These are phyloP conservation scores for Triops longicaudatus DNA, from an alignment of 1,140 invertebrate species.

Conservation along the genomic window DNA sequence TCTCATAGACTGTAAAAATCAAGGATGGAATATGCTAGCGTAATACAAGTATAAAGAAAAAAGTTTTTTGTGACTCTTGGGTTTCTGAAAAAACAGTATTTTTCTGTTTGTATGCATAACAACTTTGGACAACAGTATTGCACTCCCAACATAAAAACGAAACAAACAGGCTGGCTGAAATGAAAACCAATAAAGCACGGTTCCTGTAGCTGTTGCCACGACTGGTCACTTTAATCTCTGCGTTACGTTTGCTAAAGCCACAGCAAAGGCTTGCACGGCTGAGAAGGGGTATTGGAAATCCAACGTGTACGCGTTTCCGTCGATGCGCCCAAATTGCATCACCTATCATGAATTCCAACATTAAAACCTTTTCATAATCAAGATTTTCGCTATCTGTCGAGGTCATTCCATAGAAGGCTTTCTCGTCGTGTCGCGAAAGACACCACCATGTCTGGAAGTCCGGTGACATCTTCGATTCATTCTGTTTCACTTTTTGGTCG, in stretches of 20 bases:
- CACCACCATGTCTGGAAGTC: no score
- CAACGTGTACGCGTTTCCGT: conserved; percentile 95
- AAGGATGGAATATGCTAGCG: neutral
- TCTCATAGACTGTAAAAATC: neutral
- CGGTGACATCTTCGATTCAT: no score
- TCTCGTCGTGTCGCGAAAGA: no score
- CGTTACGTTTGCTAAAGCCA: conserved; percentile 95
- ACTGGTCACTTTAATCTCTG: conserved; percentile 84
- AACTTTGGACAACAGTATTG: neutral
- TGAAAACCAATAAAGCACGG: neutral
- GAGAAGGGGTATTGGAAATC: conserved; percentile 99
- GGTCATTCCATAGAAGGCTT: no score
- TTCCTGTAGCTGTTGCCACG: neutral
- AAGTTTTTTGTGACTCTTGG: no score
- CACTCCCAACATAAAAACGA: neutral
- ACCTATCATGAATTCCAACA: conserved; percentile 54
- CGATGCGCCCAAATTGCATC: conserved; percentile 98
- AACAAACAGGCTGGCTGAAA: neutral
- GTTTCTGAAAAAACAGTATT: neutral
- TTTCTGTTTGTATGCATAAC: neutral
- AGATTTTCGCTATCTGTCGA: no score
- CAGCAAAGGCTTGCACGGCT: conserved; percentile 94
- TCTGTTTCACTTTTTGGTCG: no score
- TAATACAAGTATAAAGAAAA: conserved; percentile 17
- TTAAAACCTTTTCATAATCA: no score